Conservation (phyloP, 1,140 invertebrate genomes). For the honey bee (Apis mellifera) region DNA sequence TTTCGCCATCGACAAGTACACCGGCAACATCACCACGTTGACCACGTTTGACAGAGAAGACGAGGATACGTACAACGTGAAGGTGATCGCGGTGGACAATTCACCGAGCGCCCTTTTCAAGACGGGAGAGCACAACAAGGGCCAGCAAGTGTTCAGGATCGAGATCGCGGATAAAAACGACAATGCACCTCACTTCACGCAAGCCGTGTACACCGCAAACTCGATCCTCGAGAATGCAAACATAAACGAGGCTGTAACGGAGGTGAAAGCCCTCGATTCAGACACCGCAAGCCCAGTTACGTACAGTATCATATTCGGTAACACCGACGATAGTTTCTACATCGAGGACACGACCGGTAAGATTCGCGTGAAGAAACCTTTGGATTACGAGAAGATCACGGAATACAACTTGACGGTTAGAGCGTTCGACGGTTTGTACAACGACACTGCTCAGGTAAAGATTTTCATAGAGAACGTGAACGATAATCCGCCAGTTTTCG, state of each 20-base stretch:
- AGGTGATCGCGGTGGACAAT: conserved; percentile 92
- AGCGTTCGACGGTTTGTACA: conserved; percentile 89
- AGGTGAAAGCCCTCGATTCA: conserved; percentile 90
- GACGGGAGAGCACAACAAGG: conserved; percentile 86
- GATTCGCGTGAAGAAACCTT: conserved; percentile 87
- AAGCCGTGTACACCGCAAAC: conserved; percentile 88
- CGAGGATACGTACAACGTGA: conserved; percentile 90
- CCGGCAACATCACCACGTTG: conserved; percentile 92
- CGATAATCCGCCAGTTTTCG: conserved; percentile 91
- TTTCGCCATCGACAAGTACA: conserved; percentile 89
- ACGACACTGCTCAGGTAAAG: conserved; percentile 88
- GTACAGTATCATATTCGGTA: conserved; percentile 90
- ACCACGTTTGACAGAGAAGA: conserved; percentile 91
- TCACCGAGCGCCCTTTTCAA: conserved; percentile 89
- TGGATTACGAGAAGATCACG: conserved; percentile 93
- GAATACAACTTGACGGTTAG: conserved; percentile 89
- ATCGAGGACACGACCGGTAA: conserved; percentile 91
- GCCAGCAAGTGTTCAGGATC: conserved; percentile 90
- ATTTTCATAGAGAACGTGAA: conserved; percentile 92
- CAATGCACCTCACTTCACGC: conserved; percentile 90
- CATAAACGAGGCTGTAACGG: conserved; percentile 89
- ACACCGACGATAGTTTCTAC: conserved; percentile 88
- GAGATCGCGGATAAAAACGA: conserved; percentile 96
- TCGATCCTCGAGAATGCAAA: conserved; percentile 91
- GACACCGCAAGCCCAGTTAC: conserved; percentile 91